Conservation (phyloP, 2,888 invertebrate species). For the Flexamia atlantica region DNA sequence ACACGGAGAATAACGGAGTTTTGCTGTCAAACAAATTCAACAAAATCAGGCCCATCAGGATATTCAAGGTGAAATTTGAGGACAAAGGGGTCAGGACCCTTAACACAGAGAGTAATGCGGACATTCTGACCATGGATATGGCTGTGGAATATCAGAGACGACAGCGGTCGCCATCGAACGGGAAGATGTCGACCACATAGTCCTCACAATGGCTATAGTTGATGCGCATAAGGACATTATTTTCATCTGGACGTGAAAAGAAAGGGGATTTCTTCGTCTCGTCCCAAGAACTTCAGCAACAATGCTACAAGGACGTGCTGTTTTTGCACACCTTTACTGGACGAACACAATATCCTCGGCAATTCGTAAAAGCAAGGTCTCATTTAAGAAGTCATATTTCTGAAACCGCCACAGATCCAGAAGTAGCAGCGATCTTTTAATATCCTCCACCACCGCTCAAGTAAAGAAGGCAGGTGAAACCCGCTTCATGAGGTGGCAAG, state of each 20-base stretch:
- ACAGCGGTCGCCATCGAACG: background rate
- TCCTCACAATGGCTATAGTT: background rate
- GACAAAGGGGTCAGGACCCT: background rate
- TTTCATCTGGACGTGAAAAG: slow-evolving; percentile 35
- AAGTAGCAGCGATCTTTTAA: too few relatives aligned
- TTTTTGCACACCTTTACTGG: slow-evolving; percentile 29
- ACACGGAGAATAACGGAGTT: background rate
- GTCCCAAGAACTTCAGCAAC: slow-evolving; percentile 29
- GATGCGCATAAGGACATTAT: slow-evolving; percentile 25
- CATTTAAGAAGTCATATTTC: background rate
- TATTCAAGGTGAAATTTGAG: slow-evolving; percentile 3
- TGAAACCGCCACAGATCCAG: too few relatives aligned
- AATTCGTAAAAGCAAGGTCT: background rate
- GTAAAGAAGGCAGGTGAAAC: background rate
- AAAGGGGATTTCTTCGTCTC: slow-evolving; percentile 23
- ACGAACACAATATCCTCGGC: slow-evolving; percentile 1
- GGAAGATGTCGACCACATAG: background rate
- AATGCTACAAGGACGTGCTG: slow-evolving; percentile 32
- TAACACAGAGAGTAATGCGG: slow-evolving; percentile 18
- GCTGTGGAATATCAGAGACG: background rate
- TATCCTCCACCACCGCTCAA: too few relatives aligned
- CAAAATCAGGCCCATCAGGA: slow-evolving; percentile 20
- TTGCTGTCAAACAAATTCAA: slow-evolving; percentile 6
- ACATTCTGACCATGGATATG: background rate
- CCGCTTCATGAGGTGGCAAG: slow-evolving; percentile 11